These are phyloP conservation scores for Oscarella lobularis DNA, from an alignment of 37 sponge, comb jelly and placozoan genomes.

Conservation along the genomic window DNA sequence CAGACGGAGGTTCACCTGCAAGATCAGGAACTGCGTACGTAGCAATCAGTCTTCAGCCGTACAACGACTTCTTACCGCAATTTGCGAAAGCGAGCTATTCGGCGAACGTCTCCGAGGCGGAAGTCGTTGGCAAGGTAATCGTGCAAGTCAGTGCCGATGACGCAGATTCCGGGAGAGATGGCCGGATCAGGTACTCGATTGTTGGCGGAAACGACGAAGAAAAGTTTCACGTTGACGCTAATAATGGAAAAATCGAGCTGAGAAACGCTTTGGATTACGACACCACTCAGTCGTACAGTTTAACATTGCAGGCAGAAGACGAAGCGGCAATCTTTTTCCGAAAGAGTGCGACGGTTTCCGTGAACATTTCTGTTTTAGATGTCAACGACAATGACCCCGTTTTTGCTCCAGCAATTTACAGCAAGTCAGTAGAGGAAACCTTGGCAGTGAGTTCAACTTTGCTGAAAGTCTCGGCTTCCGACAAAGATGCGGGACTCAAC, in stretches of 20 bases:
- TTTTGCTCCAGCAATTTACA: not conserved
- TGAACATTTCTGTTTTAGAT: not conserved
- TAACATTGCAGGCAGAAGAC: slow-evolving; percentile 5
- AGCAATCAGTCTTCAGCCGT: slow-evolving; percentile 24
- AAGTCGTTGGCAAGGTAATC: slow-evolving; percentile 7
- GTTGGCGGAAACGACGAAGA: slow-evolving; percentile 20
- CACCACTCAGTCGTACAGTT: not conserved
- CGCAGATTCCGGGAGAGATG: slow-evolving; percentile 21
- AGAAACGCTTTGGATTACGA: slow-evolving; percentile 33
- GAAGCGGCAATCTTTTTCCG: not conserved
- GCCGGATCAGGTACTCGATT: slow-evolving; percentile 23
- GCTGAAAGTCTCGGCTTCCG: slow-evolving; percentile 10
- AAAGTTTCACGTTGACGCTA: slow-evolving; percentile 19
- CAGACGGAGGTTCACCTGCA: slow-evolving; percentile 18
- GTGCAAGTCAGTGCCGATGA: slow-evolving; percentile 31
- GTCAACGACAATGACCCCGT: slow-evolving; percentile 3
- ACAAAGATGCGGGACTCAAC: slow-evolving; percentile 4
- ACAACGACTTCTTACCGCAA: slow-evolving; percentile 41
- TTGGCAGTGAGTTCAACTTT: not conserved
- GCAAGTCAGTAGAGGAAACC: not conserved
- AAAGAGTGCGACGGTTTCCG: slow-evolving; percentile 11
- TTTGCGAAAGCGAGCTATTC: slow-evolving; percentile 16
- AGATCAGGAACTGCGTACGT: slow-evolving; percentile 6
- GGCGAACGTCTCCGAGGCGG: slow-evolving; percentile 19
- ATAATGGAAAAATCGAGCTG: slow-evolving; percentile 15